These are phyloP conservation scores for Odontamblyopus lacepedii DNA, from an alignment of 2,797 vertebrate genomes.

Conservation along the genomic window DNA sequence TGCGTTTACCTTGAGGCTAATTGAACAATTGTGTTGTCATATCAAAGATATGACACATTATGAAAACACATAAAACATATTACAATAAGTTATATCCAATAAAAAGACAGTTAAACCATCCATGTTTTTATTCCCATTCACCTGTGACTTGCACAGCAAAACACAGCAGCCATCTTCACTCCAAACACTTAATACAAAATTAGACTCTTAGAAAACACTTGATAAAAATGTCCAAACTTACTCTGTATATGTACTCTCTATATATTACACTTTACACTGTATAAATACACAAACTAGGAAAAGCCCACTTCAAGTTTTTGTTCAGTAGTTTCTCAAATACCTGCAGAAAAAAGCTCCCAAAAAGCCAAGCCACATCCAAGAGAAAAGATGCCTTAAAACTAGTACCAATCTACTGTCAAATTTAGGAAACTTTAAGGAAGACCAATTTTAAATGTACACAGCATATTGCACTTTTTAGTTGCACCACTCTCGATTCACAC, in stretches of 20 bases:
- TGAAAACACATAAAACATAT: background rate
- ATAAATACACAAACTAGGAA: constrained; percentile 42
- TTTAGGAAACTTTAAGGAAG: constrained; percentile 35
- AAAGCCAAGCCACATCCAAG: constrained; percentile 31
- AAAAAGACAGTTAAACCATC: background rate
- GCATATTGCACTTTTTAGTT: constrained; percentile 35
- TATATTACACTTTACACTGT: constrained; percentile 62
- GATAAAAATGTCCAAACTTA: constrained; percentile 56
- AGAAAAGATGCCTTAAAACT: constrained; percentile 36
- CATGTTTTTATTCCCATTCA: constrained; percentile 55
- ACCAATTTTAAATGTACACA: constrained; percentile 29
- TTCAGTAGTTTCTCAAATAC: constrained; percentile 53
- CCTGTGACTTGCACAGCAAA: constrained; percentile 70
- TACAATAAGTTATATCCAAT: background rate
- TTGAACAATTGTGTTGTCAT: too few relatives aligned
- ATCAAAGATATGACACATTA: too few relatives aligned
- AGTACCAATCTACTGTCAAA: constrained; percentile 15
- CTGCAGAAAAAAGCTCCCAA: constrained; percentile 31
- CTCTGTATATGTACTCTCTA: constrained; percentile 34
- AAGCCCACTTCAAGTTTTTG: constrained; percentile 63
- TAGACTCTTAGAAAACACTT: constrained; percentile 55
- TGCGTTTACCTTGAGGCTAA: too few relatives aligned
- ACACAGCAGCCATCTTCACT: constrained; percentile 49
- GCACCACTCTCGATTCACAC: background rate
- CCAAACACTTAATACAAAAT: constrained; percentile 49